Evolutionary conservation across 2,888 invertebrate genomes (phyloP).

Genomic region (Acanthopleura granulata): DNA sequence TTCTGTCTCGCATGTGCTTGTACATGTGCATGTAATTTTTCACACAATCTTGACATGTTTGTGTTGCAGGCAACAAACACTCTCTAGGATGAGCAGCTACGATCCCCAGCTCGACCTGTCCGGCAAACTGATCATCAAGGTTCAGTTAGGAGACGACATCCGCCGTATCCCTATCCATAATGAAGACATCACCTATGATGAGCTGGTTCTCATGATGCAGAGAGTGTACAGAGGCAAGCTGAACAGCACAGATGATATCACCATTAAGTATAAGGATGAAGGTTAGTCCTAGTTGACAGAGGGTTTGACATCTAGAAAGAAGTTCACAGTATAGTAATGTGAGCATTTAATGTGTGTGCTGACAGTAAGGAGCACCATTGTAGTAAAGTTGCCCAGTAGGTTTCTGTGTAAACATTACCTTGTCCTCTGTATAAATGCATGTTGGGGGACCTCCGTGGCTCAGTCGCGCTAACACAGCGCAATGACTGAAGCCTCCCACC

Average conservation of each 20-base stretch:
- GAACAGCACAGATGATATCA: slow-evolving; percentile 77
- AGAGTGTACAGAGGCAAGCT: slow-evolving; percentile 78
- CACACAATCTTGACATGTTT: not conserved
- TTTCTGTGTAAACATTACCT: no score
- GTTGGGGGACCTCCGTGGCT: no score
- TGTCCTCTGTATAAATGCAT: no score
- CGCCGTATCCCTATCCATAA: slow-evolving; percentile 80
- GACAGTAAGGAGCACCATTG: no score
- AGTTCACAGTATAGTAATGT: no score
- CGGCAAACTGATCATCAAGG: slow-evolving; percentile 69
- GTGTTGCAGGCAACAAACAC: not conserved
- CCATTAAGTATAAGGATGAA: slow-evolving; percentile 81
- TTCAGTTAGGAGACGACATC: slow-evolving; percentile 78
- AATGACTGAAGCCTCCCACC: no score
- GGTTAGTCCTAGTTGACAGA: slow-evolving; percentile 68
- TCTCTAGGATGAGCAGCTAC: slow-evolving; percentile 20
- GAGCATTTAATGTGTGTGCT: no score
- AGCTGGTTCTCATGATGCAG: slow-evolving; percentile 81
- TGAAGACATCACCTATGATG: slow-evolving; percentile 79
- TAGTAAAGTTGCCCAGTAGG: no score
- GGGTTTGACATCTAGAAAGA: no score
- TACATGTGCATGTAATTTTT: no score
- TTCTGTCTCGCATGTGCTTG: no score
- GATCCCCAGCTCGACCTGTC: slow-evolving; percentile 63
- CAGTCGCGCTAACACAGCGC: no score